Base-by-base conservation (phyloP, 1,140 invertebrate species). In the Mycetomoellerius zeteki region DNA sequence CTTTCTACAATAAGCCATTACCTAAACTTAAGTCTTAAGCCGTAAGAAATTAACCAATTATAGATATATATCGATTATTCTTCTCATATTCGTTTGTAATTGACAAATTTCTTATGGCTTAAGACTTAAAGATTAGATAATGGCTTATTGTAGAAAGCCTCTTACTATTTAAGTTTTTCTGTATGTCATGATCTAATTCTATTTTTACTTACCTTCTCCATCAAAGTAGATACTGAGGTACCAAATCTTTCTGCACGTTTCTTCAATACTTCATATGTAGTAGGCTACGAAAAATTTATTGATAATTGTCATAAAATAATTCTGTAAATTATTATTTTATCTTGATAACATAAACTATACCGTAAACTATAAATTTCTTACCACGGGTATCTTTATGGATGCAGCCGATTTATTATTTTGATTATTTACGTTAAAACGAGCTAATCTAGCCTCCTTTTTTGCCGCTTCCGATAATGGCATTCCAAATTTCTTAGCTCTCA, bases 401-500 rank as follows among this genome's bases (percentile, higher is more conserved):
- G 95, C 93, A 90, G 94, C 93, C 2, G 94, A 94, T 67, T 91
- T 93, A 54, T 86, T 90, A 87, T 93, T 94, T 82, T 92, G 87
- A 85, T 92, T 93, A 86, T 91, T 93, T n/a, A 92, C 71, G 91
- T 93, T 95, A 85, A 97, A 97, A 91, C 97, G 95, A 81, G 96
- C 96, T 85, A 97, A 96, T 90, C 97, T 96, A 2, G 96, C 97
- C 92, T 96, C 96, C 94, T 97, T 98, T 86, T 96, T 96, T 71
- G 96, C 96, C 75, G 95, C 90, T 60, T 97, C 95, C 60, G 96
- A 95, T 5, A 96, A 88, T 6, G 96, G 95, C n/a, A 97, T 93
- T 37, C 97, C 97, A 95, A 98, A 98, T 92, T 98, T 97, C 92
- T 98, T 98, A 3, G 97, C 97, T 90, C 97, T 96, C 96, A 98